Percentiles rank a stretch among this genome's conserved stretches.
Conservation (phyloP, 1,140 invertebrate genomes). For the Drosophila grimshawi region DNA sequence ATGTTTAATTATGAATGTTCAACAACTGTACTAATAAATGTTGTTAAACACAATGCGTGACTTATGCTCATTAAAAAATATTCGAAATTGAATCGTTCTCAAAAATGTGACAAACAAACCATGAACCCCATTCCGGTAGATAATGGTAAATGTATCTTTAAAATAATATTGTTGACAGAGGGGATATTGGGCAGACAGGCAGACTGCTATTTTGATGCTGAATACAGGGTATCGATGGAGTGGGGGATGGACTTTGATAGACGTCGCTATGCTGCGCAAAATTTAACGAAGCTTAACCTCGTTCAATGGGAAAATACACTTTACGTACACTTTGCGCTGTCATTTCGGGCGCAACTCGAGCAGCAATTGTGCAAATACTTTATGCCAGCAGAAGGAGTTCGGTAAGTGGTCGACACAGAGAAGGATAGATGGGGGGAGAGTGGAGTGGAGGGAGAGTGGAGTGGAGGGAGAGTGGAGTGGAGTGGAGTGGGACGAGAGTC, state of each 20-base stretch:
- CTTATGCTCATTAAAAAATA: no score
- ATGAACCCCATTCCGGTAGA: no score
- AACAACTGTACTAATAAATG: no score
- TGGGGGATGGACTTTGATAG: not conserved
- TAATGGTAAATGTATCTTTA: no score
- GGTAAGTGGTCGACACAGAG: constrained; percentile 11
- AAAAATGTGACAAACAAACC: no score
- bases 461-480: not conserved
- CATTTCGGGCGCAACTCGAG: constrained; percentile 78
- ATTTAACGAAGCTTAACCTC: constrained; percentile 83
- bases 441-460: no score
- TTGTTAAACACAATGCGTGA: no score
- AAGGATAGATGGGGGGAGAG: not conserved
- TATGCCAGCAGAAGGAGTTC: constrained; percentile 41
- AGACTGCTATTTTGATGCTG: not conserved
- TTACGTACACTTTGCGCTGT: constrained; percentile 81
- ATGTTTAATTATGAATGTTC: no score
- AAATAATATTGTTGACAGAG: no score
- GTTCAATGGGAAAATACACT: constrained; percentile 82
- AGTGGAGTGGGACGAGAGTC: not conserved
- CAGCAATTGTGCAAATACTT: constrained; percentile 83
- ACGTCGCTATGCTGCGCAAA: constrained; percentile 57
- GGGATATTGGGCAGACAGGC: no score
- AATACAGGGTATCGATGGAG: not conserved
- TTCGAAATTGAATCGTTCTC: no score